Evolutionary conservation across 1,140 invertebrate genomes (phyloP), one percentile per base, ranked within the genome.

Genomic region (Drosophila equinoxialis): DNA sequence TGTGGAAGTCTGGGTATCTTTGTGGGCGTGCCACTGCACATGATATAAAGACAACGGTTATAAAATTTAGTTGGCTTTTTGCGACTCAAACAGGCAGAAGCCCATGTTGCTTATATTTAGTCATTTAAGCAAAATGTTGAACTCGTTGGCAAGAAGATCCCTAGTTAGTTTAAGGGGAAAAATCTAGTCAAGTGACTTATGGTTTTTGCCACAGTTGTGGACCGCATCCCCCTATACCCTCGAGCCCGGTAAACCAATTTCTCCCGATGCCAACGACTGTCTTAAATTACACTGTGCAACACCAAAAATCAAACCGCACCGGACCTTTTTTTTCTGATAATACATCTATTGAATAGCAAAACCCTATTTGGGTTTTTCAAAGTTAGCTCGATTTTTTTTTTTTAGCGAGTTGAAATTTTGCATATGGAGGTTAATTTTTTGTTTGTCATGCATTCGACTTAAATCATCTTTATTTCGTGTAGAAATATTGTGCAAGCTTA

Each of bases 11-110:
- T 33, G 11, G 4, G 23, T 33, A 26, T 35, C 41, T 20, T 6
- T 39, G 60, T 75, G 48, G 68, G 67, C 59, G 61, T 65, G 75
- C 57, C 74, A 62, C 62, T 77, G 75, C 74, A 71, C 75, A 77
- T 77, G 68, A 78, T 72, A 78, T 78, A 78, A 78, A 78, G 76
- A 78, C 75, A 78, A 78, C 68, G 71, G 76, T 68, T 78, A 78
- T 78, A 78, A 78, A 78, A 78, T 78, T 78, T 78, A 71, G 75
- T 78, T 78, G 75, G 75, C 74, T 77, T 77, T 77, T 77, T 77
- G 68, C 74, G 74, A 77, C 74, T 78, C 68, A 78, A 71, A 68
- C 63, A 33, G 73, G 23, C 39, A 30, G 59, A 41, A 64, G 33
- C 54, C 14, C 8, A n/a, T 14, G 13, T 77, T 48, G 45, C 45